phyloP scores from a whole-genome alignment of 2,113 vertebrate genomes.

The Sylvia atricapilla region DNA sequence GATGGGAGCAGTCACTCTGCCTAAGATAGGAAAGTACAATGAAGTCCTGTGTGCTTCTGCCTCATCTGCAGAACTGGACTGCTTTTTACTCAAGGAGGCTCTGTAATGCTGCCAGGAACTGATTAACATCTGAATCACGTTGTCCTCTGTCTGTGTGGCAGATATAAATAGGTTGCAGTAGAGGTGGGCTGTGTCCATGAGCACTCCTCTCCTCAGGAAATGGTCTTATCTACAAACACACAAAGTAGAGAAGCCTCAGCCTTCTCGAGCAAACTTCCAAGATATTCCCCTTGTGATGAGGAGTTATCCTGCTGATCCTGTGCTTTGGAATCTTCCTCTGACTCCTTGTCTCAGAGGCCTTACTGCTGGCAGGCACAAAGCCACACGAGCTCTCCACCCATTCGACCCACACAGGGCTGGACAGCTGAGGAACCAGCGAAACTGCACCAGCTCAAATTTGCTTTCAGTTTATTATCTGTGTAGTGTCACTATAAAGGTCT shows the following conservation, averaged over 20 bases:
- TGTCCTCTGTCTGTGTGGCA: not conserved
- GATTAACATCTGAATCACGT: slow-evolving; percentile 20
- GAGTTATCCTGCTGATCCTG: not conserved
- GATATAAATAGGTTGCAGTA: slow-evolving; percentile 25
- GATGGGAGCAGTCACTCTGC: not conserved
- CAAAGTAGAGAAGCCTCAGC: not conserved
- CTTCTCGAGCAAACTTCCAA: not conserved
- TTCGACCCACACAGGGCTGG: not conserved
- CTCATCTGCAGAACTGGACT: not conserved
- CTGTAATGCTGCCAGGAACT: not conserved
- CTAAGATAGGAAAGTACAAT: not conserved
- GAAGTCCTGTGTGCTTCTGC: not conserved
- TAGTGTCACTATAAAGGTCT: slow-evolving; percentile 69
- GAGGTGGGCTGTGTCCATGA: not conserved
- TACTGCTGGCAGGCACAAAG: not conserved
- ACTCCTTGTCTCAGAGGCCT: not conserved
- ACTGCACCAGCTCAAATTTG: slow-evolving; percentile 61
- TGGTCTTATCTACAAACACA: not conserved
- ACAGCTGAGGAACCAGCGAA: slow-evolving; percentile 29
- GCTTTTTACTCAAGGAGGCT: not conserved
- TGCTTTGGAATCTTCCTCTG: not conserved
- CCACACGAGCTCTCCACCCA: not conserved
- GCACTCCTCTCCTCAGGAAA: not conserved
- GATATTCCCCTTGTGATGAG: not conserved
- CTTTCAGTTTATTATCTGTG: slow-evolving; percentile 72